Base-by-base conservation (phyloP, 2,113 vertebrate species). In the Platycercus adscitus region DNA sequence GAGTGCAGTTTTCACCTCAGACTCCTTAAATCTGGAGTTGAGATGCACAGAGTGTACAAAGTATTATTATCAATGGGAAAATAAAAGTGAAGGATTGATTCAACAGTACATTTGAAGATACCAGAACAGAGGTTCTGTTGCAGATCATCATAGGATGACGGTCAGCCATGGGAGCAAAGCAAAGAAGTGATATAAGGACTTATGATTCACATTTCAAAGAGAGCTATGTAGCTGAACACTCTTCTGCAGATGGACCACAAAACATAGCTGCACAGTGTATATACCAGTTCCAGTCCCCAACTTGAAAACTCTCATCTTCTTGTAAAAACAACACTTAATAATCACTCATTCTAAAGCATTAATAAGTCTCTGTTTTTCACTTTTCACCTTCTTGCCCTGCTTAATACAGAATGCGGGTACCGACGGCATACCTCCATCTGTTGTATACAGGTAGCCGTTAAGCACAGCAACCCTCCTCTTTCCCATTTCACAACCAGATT, bases 401-500 rank as follows among this genome's bases (percentile, higher is more conserved):
- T 60, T 73, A 73, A 66, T 55, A 28, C 0, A 3, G 23, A 44
- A 21, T 81, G 25, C 39, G 64, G 47, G 55, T 73, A 25, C 47
- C 39, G 10, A 60, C 23, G 8, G 4, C 24, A 13, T 71, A 31
- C 55, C 33, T 58, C 33, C 26, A 53, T 60, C 14, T 13, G 11
- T 20, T 72, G 24, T 10, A 24, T 2, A 39, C 21, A 64, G n/a
- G 10, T 4, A 76, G 26, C 0, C 0, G 0, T n/a, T 46, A 89
- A 83, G 24, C 10, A 81, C 18, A 63, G 64, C 4, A 6, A 44
- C 33, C 17, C 17, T 3, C 17, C 12, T 78, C 3, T 1, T n/a
- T 75, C 13, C 13, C 13, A 2, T 69, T 73, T 69, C 53, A 90
- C 37, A 93, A 90, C 24, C 11, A 64, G 83, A 8, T 35, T 90